Base-by-base conservation (phyloP, 2,888 invertebrate genomes). In the Melanargia galathea region DNA sequence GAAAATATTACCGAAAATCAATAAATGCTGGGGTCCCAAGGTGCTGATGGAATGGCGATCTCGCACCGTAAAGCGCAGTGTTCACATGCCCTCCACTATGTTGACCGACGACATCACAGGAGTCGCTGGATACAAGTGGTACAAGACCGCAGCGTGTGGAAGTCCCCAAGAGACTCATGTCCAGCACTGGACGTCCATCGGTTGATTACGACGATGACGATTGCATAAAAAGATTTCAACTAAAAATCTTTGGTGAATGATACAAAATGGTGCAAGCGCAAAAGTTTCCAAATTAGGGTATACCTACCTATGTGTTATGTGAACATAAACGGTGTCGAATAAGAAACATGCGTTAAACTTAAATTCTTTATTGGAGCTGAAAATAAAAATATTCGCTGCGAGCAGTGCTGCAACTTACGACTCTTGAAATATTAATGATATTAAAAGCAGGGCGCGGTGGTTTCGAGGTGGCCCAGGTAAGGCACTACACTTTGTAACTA, bases 401-500 rank as follows among this genome's bases (percentile, higher is more conserved):
- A n/a, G n/a, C n/a, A n/a, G 38, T 20, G 13, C 22, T 55, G 33
- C 40, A 57, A 51, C 59, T 51, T 26, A 26, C 7, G 35, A 57
- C 59, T 60, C 49, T 59, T 46, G 55, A 63, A 61, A 45, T 57
- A 51, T 64, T 69, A 67, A 69, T 63, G 60, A 65, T 67, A 65
- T 69, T 69, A 59, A 63, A 65, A 63, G 61, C 56, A 60, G 58
- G 63, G 62, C 38, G n/a, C n/a, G n/a, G n/a, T n/a, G 61, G 65
- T 61, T 65, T 48, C 58, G 48, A 63, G 66, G 68, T 63, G 68
- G 67, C 35, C 51, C 64, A 64, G 63, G 67, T 66, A 67, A 70
- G 67, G 72, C 71, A 65, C 65, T 62, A 64, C 60, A 64, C 64
- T 67, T 67, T 71, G 73, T 72, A 66, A 71, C 76, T 82, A 83